Percentiles rank a stretch among this genome's conserved stretches.
Conservation (phyloP, 2,888 invertebrate species). For the Dryocosmus kuriphilus region DNA sequence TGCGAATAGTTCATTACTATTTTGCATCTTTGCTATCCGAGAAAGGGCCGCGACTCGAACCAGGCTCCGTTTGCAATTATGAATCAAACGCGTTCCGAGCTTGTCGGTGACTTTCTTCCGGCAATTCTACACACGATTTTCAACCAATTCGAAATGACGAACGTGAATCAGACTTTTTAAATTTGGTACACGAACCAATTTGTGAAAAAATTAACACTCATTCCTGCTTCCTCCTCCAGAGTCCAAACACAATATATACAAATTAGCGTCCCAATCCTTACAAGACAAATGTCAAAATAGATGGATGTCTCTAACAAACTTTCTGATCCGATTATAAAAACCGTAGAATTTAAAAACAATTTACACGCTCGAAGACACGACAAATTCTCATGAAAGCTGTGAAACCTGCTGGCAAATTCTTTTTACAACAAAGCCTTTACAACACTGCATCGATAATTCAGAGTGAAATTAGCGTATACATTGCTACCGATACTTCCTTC, state of each 20-base stretch:
- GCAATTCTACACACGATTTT: conserved; percentile 7
- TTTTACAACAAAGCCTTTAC: conserved; percentile 21
- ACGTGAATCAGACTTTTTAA: conserved; percentile 31
- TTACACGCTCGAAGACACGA: conserved; percentile 20
- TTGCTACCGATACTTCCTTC: conserved; percentile 39
- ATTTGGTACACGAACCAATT: background rate
- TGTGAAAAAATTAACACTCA: background rate
- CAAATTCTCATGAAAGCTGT: conserved; percentile 29
- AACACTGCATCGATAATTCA: conserved; percentile 22
- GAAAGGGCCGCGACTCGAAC: conserved; percentile 38
- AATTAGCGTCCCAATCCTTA: conserved; percentile 13
- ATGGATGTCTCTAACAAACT: background rate
- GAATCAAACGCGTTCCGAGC: conserved; percentile 34
- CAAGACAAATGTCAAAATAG: background rate
- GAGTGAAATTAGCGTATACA: conserved; percentile 24
- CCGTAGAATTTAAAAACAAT: conserved; percentile 1
- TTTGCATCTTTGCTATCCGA: conserved; percentile 42
- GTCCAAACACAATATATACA: conserved; percentile 22
- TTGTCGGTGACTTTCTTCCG: conserved; percentile 22
- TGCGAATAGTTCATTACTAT: conserved; percentile 57
- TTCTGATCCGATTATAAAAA: conserved; percentile 7
- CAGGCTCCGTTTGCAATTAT: conserved; percentile 24
- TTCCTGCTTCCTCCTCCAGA: background rate
- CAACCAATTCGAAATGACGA: conserved; percentile 32
- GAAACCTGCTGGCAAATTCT: conserved; percentile 22